Evolutionary conservation across 2,888 invertebrate species (phyloP).

Genomic region (Macrophya alboannulata): DNA sequence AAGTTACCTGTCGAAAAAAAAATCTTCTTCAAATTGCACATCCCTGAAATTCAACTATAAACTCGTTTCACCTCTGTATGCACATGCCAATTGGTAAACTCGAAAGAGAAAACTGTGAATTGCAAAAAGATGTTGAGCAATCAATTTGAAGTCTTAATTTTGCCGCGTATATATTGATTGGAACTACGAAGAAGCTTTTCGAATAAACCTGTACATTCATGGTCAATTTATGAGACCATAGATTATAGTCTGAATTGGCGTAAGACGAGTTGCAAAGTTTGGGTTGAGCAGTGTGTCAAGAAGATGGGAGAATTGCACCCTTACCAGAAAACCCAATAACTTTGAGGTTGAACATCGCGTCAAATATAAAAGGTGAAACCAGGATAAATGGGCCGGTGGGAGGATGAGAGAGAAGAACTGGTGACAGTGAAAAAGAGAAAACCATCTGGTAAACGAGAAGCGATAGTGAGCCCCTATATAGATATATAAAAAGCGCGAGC

Average conservation of each 20-base stretch:
- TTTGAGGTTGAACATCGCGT: conserved; percentile 19
- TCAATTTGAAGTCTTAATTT: not conserved
- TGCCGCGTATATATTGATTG: not conserved
- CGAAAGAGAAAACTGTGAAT: not conserved
- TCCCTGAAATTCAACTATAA: not conserved
- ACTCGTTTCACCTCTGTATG: no score
- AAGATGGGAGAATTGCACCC: not conserved
- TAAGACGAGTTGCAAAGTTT: not conserved
- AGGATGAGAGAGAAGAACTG: not conserved
- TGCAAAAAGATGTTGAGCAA: conserved; percentile 11
- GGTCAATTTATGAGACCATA: no score
- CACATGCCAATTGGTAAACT: not conserved
- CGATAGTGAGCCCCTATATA: not conserved
- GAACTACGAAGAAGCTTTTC: not conserved
- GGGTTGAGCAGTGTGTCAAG: not conserved
- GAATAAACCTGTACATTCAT: not conserved
- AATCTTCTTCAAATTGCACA: not conserved
- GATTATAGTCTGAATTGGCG: not conserved
- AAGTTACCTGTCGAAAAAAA: no score
- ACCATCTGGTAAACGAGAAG: conserved; percentile 27
- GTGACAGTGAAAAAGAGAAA: conserved; percentile 24
- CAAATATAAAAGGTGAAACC: conserved; percentile 27
- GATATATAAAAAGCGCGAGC: not conserved
- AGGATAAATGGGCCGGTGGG: not conserved
- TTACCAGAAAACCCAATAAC: conserved; percentile 22